A percentile compares a stretch with the other conserved stretches of the same genome.
Evolutionary conservation across 2,888 invertebrate genomes (phyloP).

Genomic region (Orthosia incerta): DNA sequence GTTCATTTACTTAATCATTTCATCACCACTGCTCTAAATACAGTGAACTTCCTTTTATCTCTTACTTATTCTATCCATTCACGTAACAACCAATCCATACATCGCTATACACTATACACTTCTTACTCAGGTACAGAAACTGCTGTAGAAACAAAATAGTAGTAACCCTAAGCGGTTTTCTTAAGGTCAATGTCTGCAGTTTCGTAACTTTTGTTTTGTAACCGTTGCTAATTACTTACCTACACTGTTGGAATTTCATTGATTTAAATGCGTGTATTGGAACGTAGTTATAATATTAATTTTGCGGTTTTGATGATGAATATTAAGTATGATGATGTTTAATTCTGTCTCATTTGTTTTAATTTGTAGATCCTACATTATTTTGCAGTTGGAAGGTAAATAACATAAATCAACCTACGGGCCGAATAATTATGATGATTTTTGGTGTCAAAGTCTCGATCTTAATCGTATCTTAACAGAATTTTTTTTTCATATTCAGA

Average conservation of each 20-base stretch:
- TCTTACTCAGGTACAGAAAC: too few species aligned
- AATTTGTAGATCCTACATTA: background rate
- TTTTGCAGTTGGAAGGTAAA: background rate
- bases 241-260: slow-evolving; percentile 9
- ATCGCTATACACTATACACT: too few species aligned
- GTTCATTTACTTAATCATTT: too few species aligned
- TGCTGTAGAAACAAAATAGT: too few species aligned
- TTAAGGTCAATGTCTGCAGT: slow-evolving; percentile 41
- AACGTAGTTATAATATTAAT: background rate
- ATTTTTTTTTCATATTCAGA: too few species aligned
- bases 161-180: slow-evolving; percentile 22
- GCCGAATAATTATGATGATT: too few species aligned
- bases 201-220: slow-evolving; percentile 10
- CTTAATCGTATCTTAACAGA: too few species aligned
- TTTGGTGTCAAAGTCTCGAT: too few species aligned
- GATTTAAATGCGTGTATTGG: background rate
- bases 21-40: too few species aligned
- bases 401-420: background rate
- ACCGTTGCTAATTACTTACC: background rate
- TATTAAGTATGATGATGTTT: slow-evolving; percentile 1
- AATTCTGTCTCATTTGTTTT: background rate
- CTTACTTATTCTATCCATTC: background rate
- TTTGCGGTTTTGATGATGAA: slow-evolving; percentile 14
- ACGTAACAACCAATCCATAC: background rate
- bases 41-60: too few species aligned